Evolutionary conservation across 2,888 invertebrate species (phyloP), one percentile per base, ranked within the genome.

Genomic region (Apamea anceps): DNA sequence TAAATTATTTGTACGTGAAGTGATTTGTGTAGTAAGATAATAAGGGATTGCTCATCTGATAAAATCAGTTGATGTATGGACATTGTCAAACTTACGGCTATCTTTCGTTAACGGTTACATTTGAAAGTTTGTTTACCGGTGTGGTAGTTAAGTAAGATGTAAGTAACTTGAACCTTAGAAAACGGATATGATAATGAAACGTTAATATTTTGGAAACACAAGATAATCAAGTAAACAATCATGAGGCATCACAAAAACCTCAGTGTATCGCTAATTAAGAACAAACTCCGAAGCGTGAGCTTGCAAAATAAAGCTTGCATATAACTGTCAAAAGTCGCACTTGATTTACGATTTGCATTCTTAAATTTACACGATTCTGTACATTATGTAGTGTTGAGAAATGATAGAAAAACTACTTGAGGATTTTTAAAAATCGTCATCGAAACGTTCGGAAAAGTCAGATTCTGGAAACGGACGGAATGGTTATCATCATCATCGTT

Each of bases 271-370:
- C 79, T 88, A 88, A 89, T 89, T 68, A 82, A 82, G 63, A 75
- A 75, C 76, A 88, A 84, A 87, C 80, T 76, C 6, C 42, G 54
- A 62, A 73, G 45, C 66, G 72, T 75, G 75, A 82, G 77, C 73
- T 81, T 70, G 80, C 83, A 83, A 79, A 81, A 84, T 79, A 75
- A 87, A 72, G 54, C 73, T n/a, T n/a, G 75, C 75, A 72, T 57
- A 51, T 54, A 60, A n/a, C 72, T 82, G 90, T 85, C 57, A 86
- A 80, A 89, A 80, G 25, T 89, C 81, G 68, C 88, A 88, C 79
- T 88, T 86, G 37, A 57, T 68, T 45, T 68, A 76, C 32, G 75
- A 85, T 87, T 89, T 72, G 60, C 72, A 72, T 82, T 75, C 42
- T 37, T 71, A 51, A 68, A 73, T 54, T 67, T 10, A 62, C 21